Percentiles rank a stretch among this genome's conserved stretches.
Conservation (phyloP, 2,888 invertebrate genomes). For the Colletes collaris region DNA sequence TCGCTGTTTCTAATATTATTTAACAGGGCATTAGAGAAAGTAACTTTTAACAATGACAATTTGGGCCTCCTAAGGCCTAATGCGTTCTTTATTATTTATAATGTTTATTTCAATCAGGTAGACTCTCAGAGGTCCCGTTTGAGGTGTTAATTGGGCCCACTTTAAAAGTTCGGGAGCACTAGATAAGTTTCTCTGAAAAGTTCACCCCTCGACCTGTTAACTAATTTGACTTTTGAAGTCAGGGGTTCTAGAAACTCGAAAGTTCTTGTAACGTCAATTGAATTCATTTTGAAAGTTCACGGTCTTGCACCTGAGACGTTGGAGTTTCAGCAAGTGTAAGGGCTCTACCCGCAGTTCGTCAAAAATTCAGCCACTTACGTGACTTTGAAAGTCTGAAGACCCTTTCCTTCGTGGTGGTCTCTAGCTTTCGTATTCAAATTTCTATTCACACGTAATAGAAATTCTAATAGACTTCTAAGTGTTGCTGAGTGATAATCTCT, state of each 20-base stretch:
- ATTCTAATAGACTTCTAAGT: no score
- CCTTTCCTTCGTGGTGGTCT: not conserved
- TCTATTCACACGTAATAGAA: not conserved
- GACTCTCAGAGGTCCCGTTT: no score
- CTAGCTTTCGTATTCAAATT: not conserved
- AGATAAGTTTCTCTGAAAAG: not conserved
- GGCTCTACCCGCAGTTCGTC: not conserved
- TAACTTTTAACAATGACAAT: no score
- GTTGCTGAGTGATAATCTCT: no score
- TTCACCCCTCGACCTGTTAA: not conserved
- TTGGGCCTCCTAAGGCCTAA: no score
- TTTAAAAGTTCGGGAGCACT: not conserved
- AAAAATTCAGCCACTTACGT: not conserved
- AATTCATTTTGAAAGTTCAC: slow-evolving; percentile 1
- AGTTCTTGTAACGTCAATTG: not conserved
- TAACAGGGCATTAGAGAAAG: no score
- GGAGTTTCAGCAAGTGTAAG: not conserved
- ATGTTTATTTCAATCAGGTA: no score
- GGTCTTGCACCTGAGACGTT: not conserved
- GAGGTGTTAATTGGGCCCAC: not conserved
- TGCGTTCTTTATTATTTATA: no score
- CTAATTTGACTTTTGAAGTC: slow-evolving; percentile 3
- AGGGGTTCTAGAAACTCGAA: not conserved
- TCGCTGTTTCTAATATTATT: no score
- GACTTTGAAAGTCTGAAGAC: not conserved